Conservation (phyloP, 2,113 vertebrate species). For the Chaenogobius annularis region DNA sequence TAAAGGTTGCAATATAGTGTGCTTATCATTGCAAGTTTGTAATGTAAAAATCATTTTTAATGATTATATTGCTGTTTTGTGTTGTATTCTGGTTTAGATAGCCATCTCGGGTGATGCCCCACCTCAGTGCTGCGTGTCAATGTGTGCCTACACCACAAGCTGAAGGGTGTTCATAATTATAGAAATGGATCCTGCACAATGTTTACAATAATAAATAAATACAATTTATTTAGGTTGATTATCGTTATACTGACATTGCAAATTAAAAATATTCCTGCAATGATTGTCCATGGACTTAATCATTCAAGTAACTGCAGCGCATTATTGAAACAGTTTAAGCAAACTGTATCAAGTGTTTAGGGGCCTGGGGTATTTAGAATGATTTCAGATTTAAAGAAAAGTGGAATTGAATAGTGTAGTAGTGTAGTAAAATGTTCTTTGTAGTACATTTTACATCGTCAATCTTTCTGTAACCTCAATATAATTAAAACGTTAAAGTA, state of each 20-base stretch:
- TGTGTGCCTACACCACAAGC: slow-evolving; percentile 60
- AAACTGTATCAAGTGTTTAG: neutral
- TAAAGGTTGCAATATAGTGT: slow-evolving; percentile 24
- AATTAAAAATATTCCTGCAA: slow-evolving; percentile 61
- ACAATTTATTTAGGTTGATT: neutral
- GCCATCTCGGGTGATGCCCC: slow-evolving; percentile 15
- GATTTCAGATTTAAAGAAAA: no score
- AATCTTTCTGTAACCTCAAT: no score
- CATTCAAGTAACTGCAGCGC: neutral
- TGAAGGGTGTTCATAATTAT: slow-evolving; percentile 24
- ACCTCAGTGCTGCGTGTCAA: slow-evolving; percentile 43
- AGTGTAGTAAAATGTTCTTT: no score
- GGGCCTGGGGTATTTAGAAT: no score
- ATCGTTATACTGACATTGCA: slow-evolving; percentile 65
- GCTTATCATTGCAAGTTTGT: slow-evolving; percentile 3
- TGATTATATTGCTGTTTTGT: neutral
- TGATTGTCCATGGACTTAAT: neutral
- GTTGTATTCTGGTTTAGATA: neutral
- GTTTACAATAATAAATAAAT: slow-evolving; percentile 23
- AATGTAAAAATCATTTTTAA: slow-evolving; percentile 8
- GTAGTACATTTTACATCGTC: no score
- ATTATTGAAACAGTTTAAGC: neutral
- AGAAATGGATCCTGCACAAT: slow-evolving; percentile 46
- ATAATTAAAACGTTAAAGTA: no score
- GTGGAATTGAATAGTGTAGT: no score